Conservation (phyloP, 2,888 invertebrate genomes). For the Minunthozetes semirufus region DNA sequence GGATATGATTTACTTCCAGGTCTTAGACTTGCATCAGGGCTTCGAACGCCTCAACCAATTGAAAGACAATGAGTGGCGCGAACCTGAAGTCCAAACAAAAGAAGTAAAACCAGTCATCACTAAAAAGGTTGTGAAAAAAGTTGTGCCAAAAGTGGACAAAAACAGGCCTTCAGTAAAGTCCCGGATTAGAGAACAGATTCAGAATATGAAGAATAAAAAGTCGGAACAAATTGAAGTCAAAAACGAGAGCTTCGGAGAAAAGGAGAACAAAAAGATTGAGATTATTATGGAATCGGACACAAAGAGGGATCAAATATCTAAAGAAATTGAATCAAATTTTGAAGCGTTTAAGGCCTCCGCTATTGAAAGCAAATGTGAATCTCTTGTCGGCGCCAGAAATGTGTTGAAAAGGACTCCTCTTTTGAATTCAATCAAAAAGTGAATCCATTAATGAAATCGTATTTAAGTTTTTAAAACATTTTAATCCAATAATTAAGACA, state of each 20-base stretch:
- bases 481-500: background rate
- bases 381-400: background rate
- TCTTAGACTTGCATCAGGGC: slow-evolving; percentile 39
- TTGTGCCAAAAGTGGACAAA: background rate
- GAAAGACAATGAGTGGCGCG: slow-evolving; percentile 26
- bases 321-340: background rate
- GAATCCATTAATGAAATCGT: background rate
- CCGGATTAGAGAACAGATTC: slow-evolving; percentile 8
- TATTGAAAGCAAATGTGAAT: background rate
- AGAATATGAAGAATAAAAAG: background rate
- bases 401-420: slow-evolving; percentile 5
- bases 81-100: background rate
- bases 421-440: background rate
- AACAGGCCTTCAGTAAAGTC: background rate
- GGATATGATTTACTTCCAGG: slow-evolving; percentile 52
- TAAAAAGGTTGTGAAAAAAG: background rate
- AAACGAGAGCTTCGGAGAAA: slow-evolving; percentile 22
- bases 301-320: background rate
- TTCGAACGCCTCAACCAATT: slow-evolving; percentile 21
- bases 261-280: slow-evolving; percentile 6
- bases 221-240: background rate
- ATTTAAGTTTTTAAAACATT: background rate
- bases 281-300: background rate
- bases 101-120: background rate
- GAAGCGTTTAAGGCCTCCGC: too few species aligned